Percentiles rank a stretch among this genome's conserved stretches.
These are phyloP conservation scores for Stomorhina lunata DNA, from an alignment of 2,888 invertebrate genomes.

Conservation along the genomic window DNA sequence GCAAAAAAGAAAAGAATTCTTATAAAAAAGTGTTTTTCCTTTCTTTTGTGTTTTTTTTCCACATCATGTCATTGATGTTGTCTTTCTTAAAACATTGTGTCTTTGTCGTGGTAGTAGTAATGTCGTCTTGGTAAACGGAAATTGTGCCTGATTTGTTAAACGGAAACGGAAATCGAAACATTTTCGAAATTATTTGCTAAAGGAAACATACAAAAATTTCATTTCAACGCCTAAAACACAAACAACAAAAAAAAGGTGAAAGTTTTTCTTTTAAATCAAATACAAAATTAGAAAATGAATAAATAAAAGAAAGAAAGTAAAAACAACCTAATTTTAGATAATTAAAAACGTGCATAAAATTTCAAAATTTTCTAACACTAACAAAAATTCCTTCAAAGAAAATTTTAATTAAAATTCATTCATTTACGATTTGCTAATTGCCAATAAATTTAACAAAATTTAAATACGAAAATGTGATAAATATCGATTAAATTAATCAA, in stretches of 20 bases:
- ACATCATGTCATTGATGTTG: too few species aligned
- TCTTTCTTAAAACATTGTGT: too few species aligned
- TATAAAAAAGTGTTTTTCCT: too few species aligned
- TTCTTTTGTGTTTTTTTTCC: too few species aligned
- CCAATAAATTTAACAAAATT: too few species aligned
- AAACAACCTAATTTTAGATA: not conserved
- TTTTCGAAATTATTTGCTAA: conserved; percentile 61
- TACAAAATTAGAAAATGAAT: not conserved
- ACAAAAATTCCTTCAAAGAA: too few species aligned
- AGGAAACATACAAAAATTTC: conserved; percentile 56
- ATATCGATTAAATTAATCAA: not conserved
- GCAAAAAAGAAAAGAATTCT: too few species aligned
- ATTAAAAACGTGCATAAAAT: not conserved
- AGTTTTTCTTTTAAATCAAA: not conserved
- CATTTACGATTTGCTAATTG: too few species aligned
- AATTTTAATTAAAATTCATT: not conserved
- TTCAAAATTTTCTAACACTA: too few species aligned
- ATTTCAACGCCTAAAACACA: conserved; percentile 37
- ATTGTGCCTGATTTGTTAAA: conserved; percentile 63
- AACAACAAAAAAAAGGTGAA: too few species aligned
- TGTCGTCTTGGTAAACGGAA: conserved; percentile 60
- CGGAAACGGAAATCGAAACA: conserved; percentile 67
- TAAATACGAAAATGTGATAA: conserved; percentile 13
- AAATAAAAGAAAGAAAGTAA: not conserved
- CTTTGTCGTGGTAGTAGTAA: not conserved